Percentiles rank a stretch among this genome's conserved stretches.
These are phyloP conservation scores for Diadromus collaris DNA, from an alignment of 2,888 invertebrate species.

Conservation along the genomic window DNA sequence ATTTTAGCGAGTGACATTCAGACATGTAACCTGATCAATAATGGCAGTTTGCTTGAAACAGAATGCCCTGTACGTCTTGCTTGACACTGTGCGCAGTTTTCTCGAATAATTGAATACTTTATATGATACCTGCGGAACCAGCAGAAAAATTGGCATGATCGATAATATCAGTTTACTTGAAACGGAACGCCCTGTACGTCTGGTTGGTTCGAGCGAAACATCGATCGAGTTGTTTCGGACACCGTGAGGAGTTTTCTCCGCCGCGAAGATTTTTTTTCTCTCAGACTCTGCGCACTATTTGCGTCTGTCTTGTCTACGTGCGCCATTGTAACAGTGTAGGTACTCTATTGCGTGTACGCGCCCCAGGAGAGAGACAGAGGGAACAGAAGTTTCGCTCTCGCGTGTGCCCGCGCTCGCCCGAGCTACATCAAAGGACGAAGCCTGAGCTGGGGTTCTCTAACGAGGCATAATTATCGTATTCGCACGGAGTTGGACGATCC, in stretches of 20 bases:
- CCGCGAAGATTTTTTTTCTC: constrained; percentile 19
- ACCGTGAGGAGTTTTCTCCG: constrained; percentile 60
- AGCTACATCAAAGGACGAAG: constrained; percentile 73
- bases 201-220: constrained; percentile 58
- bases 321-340: not conserved
- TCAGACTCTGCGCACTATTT: constrained; percentile 40
- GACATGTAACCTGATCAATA: no score
- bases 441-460: constrained; percentile 60
- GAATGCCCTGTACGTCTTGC: no score
- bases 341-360: constrained; percentile 10
- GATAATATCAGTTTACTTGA: not conserved
- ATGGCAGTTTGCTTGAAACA: no score
- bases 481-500: constrained; percentile 63
- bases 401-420: constrained; percentile 61
- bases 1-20: no score
- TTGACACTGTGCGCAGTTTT: no score
- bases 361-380: not conserved
- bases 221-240: constrained; percentile 70
- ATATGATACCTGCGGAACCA: no score
- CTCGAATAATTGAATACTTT: not conserved
- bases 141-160: no score
- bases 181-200: not conserved
- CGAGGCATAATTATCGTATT: constrained; percentile 76
- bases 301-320: constrained; percentile 3
- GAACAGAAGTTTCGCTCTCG: constrained; percentile 6